phyloP scores from a whole-genome alignment of 2,888 invertebrate genomes.

The Sinotaia quadrata region DNA sequence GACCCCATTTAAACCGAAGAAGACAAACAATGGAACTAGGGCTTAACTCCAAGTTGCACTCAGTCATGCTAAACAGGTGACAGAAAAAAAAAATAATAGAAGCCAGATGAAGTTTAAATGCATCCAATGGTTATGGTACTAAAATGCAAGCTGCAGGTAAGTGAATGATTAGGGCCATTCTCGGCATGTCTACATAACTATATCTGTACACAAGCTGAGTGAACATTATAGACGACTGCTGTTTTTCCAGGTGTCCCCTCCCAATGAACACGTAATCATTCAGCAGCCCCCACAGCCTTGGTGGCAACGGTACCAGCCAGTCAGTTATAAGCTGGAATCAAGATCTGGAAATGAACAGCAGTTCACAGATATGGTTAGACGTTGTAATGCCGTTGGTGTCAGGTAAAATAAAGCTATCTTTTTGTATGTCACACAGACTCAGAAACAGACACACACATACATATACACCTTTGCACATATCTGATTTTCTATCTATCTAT shows the following conservation, averaged over 20 bases:
- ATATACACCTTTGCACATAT: neutral
- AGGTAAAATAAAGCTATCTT: no score
- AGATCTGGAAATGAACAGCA: conserved; percentile 61
- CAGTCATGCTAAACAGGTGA: no score
- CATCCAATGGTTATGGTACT: no score
- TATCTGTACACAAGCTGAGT: no score
- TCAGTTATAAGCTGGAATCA: conserved; percentile 64
- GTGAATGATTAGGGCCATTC: no score
- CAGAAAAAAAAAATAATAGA: no score
- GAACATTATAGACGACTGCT: neutral
- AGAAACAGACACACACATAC: neutral
- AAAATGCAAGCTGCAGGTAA: no score
- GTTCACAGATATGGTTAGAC: conserved; percentile 64
- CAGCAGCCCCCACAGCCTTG: conserved; percentile 57
- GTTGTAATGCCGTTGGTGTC: conserved; percentile 65
- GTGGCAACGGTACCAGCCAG: conserved; percentile 69
- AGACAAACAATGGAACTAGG: no score
- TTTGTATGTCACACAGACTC: neutral
- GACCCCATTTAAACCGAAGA: no score
- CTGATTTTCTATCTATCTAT: neutral
- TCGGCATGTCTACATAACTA: no score
- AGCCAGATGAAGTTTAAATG: no score
- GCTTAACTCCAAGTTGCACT: no score
- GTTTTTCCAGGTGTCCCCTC: conserved; percentile 58
- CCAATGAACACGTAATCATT: conserved; percentile 61